Evolutionary conservation across 2,113 vertebrate genomes (phyloP).

Genomic region (Cynocephalus volans): DNA sequence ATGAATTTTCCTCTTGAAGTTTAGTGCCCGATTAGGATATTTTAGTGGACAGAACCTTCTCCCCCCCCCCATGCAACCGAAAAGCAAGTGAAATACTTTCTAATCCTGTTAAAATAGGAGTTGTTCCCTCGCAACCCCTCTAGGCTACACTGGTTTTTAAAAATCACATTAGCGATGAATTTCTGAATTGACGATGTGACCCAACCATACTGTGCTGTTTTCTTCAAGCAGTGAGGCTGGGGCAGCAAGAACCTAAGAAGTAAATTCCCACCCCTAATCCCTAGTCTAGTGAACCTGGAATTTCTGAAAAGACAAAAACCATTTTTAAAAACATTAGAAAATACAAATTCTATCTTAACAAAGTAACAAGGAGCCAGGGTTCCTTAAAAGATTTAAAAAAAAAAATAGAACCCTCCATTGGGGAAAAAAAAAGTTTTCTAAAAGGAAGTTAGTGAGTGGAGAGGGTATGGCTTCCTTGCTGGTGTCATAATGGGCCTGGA

Average conservation of each 20-base stretch:
- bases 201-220: slow-evolving; percentile 75
- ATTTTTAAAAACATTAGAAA: not conserved
- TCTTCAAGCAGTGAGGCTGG: slow-evolving; percentile 53
- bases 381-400: slow-evolving; percentile 44
- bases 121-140: not conserved
- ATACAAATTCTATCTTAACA: slow-evolving; percentile 49
- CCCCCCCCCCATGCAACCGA: not conserved
- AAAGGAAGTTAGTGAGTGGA: not conserved
- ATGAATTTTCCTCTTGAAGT: slow-evolving; percentile 85
- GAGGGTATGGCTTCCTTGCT: not conserved
- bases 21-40: slow-evolving; percentile 70
- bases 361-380: slow-evolving; percentile 12
- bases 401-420: not conserved
- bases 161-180: not conserved
- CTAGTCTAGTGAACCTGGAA: slow-evolving; percentile 63
- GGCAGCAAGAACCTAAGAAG: slow-evolving; percentile 10
- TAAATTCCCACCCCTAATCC: not conserved
- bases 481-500: not conserved
- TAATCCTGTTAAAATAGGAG: slow-evolving; percentile 17
- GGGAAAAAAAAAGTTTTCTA: not conserved
- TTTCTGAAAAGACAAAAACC: slow-evolving; percentile 47
- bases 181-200: slow-evolving; percentile 43
- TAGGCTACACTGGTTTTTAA: slow-evolving; percentile 61
- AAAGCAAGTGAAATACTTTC: slow-evolving; percentile 67
- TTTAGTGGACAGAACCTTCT: slow-evolving; percentile 48